Evolutionary conservation across 1,140 invertebrate species (phyloP), one percentile per base, ranked within the genome.

Genomic region (Neoseiulus cucumeris): DNA sequence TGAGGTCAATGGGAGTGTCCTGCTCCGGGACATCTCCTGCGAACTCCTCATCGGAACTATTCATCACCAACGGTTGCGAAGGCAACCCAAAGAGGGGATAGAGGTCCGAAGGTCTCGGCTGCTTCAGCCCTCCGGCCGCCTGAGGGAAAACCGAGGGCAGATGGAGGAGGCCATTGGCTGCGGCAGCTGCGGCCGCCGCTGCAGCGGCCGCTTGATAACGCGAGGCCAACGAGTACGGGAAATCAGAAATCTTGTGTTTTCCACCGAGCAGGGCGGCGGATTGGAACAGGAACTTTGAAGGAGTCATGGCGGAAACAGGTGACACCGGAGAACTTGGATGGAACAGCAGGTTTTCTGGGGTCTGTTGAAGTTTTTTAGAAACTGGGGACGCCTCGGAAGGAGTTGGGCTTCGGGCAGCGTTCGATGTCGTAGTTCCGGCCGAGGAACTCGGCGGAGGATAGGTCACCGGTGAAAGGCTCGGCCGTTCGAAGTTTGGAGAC

Each of bases 1-100:
- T 72, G 42, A 73, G 67, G 64, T 73, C 72, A 29, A 73, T 73
- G 4, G 72, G 72, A 0, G 47, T 69, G 12, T 73, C 72, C 67
- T 73, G 72, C 64, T 73, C 72, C 4, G 72, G 72, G 33, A 69
- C 29, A 66, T 69, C 71, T 33, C 45, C 44, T 29, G 59, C 65
- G 28, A 30, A 59, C 14, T 70, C 68, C 7, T 64, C 64, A n/a
- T 66, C 42, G 18, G 51, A 59, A 20, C 51, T 59, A 33, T 59
- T 59, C 51, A 59, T 59, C 12, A 59, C 14, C 14, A 59, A 33
- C 14, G 51, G 51, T 9, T 59, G 51, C 51, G 51, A 59, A 20
- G 51, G 51, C 51, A 59, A 2, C 2, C 51, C 51, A 9, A 59
- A 59, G 12, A 59, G 9, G 6, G 51, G 51, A 59, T 59, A 59